A percentile compares a stretch with the other conserved stretches of the same genome.
These are phyloP conservation scores for Isichthys henryi DNA, from an alignment of 2,113 vertebrate genomes.

Conservation along the genomic window DNA sequence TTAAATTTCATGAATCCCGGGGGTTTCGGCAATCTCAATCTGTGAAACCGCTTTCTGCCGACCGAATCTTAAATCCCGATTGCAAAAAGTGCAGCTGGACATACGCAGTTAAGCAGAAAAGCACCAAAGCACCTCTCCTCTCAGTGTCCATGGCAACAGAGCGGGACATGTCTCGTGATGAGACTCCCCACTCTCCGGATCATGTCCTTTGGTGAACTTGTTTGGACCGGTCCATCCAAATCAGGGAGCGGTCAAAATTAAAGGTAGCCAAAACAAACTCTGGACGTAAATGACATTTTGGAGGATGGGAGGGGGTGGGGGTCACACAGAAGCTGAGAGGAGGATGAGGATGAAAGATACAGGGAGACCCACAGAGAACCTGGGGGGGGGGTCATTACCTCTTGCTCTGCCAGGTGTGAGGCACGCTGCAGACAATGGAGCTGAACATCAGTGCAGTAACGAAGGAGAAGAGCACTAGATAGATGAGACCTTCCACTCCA, in stretches of 20 bases:
- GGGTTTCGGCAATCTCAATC: neutral
- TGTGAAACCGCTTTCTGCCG: neutral
- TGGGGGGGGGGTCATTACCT: slow-evolving; percentile 59
- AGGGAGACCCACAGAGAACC: neutral
- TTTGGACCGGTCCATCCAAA: slow-evolving; percentile 49
- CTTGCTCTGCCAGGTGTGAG: slow-evolving; percentile 89
- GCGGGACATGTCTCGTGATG: neutral
- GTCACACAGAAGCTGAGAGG: neutral
- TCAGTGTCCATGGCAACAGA: neutral
- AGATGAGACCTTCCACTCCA: slow-evolving; percentile 94
- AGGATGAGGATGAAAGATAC: neutral
- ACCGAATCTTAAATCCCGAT: neutral
- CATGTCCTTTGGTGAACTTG: neutral
- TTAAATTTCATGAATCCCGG: neutral
- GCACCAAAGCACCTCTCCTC: neutral
- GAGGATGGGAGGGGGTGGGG: neutral
- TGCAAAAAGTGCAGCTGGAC: neutral
- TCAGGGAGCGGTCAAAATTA: slow-evolving; percentile 38
- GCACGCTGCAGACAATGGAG: slow-evolving; percentile 88
- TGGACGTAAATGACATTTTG: neutral
- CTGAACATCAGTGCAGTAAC: slow-evolving; percentile 97
- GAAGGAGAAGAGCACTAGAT: slow-evolving; percentile 92
- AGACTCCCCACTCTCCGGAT: neutral
- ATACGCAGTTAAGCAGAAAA: neutral
- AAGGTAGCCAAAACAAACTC: neutral